Conservation (phyloP, 2,888 invertebrate genomes). For the Scaptomyza polygonia region DNA sequence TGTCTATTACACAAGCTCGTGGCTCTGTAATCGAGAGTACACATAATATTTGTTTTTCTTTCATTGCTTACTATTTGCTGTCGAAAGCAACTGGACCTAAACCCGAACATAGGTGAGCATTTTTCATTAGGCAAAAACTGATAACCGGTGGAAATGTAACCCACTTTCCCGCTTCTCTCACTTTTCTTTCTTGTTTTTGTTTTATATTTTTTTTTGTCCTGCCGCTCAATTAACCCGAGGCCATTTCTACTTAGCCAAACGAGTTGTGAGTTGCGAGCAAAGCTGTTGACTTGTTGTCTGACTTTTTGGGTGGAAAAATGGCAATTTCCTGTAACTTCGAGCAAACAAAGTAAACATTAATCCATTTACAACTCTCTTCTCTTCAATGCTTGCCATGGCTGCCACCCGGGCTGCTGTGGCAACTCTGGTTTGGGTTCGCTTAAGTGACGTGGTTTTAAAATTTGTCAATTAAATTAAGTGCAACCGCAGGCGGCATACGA, state of each 20-base stretch:
- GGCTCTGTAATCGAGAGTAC: slow-evolving; percentile 31
- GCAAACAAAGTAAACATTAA: slow-evolving; percentile 80
- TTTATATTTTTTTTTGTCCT: slow-evolving; percentile 26
- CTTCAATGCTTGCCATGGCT: slow-evolving; percentile 1
- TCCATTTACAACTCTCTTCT: slow-evolving; percentile 71
- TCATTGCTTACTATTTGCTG: slow-evolving; percentile 70
- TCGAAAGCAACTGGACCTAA: slow-evolving; percentile 17
- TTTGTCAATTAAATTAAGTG: slow-evolving; percentile 85
- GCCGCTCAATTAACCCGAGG: slow-evolving; percentile 77
- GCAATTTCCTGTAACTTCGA: slow-evolving; percentile 77
- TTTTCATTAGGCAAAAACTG: slow-evolving; percentile 68
- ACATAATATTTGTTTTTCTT: slow-evolving; percentile 71
- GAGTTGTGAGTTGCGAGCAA: slow-evolving; percentile 62
- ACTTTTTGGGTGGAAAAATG: slow-evolving; percentile 78
- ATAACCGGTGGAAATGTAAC: slow-evolving; percentile 60
- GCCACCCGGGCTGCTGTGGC: slow-evolving; percentile 25
- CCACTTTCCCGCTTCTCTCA: slow-evolving; percentile 18
- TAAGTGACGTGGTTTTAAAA: slow-evolving; percentile 80
- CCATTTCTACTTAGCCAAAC: slow-evolving; percentile 70
- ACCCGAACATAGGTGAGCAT: slow-evolving; percentile 17
- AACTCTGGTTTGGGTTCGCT: slow-evolving; percentile 40
- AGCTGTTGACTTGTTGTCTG: slow-evolving; percentile 78
- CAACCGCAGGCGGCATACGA: slow-evolving; percentile 82
- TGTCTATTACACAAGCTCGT: slow-evolving; percentile 43
- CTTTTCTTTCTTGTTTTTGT: neutral